These are phyloP conservation scores for Lutjanus campechanus DNA, from an alignment of 2,797 vertebrate genomes.

Conservation along the genomic window DNA sequence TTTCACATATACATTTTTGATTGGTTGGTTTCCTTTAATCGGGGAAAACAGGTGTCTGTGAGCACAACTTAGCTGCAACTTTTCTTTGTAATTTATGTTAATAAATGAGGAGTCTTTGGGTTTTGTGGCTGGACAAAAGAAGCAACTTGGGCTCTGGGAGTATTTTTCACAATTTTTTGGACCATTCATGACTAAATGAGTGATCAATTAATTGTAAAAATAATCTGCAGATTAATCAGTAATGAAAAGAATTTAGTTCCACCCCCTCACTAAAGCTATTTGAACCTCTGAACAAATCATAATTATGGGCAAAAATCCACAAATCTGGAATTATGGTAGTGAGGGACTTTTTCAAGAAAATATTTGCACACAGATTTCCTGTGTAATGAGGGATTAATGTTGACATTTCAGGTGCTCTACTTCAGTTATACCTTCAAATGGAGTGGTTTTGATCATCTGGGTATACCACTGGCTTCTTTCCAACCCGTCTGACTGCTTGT, in stretches of 20 bases:
- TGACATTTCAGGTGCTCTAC: neutral
- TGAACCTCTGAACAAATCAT: neutral
- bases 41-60: neutral
- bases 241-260: too few species aligned
- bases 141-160: too few species aligned
- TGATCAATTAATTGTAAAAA: too few species aligned
- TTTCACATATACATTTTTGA: neutral
- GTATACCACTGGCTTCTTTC: neutral
- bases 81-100: too few species aligned
- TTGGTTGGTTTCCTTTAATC: neutral
- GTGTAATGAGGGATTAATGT: neutral
- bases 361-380: neutral
- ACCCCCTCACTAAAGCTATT: too few species aligned
- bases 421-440: neutral
- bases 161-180: too few species aligned
- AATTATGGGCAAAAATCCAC: neutral
- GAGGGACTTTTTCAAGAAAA: too few species aligned
- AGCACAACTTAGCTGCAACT: neutral
- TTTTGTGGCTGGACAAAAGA: too few species aligned
- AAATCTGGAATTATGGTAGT: neutral
- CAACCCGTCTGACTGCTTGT: neutral
- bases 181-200: too few species aligned
- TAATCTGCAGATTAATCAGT: too few species aligned
- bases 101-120: too few species aligned
- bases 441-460: neutral